Evolutionary conservation across 2,113 vertebrate genomes (phyloP).

Genomic region (Motacilla alba): DNA sequence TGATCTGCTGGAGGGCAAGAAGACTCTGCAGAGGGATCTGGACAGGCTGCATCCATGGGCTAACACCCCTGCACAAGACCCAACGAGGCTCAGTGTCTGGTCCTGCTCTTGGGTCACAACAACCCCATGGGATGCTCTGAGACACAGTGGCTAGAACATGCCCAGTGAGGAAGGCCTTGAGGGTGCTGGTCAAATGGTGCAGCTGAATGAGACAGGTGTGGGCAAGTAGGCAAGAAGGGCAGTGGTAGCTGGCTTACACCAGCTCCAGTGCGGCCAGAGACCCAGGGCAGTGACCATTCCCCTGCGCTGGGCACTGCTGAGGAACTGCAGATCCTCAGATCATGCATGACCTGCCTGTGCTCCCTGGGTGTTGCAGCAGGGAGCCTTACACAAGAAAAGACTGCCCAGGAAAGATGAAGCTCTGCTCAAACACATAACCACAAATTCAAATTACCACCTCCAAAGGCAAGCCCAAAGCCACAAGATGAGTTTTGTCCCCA

Average conservation of each 20-base stretch:
- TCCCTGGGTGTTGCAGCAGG: background rate
- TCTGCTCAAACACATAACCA: background rate
- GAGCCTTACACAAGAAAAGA: background rate
- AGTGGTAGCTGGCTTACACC: background rate
- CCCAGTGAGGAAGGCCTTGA: background rate
- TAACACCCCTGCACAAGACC: background rate
- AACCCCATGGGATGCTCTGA: background rate
- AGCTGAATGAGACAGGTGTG: background rate
- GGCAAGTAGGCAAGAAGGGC: background rate
- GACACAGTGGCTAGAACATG: background rate
- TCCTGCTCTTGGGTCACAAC: background rate
- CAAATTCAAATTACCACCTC: background rate
- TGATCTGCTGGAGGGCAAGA: background rate
- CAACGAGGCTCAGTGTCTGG: background rate
- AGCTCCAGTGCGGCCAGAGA: background rate
- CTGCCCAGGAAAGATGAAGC: background rate
- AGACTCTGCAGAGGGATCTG: background rate
- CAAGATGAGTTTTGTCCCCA: background rate
- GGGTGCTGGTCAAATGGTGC: background rate
- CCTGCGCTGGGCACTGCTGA: background rate
- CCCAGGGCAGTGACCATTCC: background rate
- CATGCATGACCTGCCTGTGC: rapidly evolving
- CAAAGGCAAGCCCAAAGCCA: background rate
- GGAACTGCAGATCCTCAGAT: background rate
- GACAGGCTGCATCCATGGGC: background rate